phyloP scores from a whole-genome alignment of 2,113 vertebrate genomes.

The Solenodon paradoxus region DNA sequence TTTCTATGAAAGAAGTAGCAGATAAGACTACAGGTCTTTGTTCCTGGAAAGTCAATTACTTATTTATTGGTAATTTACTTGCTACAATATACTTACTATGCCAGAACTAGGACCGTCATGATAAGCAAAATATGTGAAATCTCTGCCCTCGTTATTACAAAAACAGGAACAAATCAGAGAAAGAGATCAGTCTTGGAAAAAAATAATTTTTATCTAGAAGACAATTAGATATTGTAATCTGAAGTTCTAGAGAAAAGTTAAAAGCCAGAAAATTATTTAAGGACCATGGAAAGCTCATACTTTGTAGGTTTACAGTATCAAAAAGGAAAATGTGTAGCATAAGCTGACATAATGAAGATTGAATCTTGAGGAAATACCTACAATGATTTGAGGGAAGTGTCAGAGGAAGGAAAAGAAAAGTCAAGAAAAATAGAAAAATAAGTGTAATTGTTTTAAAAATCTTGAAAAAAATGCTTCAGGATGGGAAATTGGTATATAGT shows the following conservation, averaged over 20 bases:
- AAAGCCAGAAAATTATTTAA: background rate
- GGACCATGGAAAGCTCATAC: background rate
- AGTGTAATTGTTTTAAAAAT: background rate
- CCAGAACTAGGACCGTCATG: background rate
- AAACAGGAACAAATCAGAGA: background rate
- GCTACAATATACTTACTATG: background rate
- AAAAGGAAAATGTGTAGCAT: background rate
- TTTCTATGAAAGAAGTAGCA: background rate
- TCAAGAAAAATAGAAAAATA: background rate
- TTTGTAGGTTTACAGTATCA: background rate
- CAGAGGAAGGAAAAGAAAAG: background rate
- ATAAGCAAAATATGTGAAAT: background rate
- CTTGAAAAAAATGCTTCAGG: background rate
- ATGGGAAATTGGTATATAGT: background rate
- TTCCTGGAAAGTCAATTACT: background rate
- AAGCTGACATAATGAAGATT: background rate
- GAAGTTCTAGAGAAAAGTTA: conserved; percentile 35
- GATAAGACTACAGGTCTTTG: conserved; percentile 2
- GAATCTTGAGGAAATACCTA: background rate
- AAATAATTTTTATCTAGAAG: background rate
- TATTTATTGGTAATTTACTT: background rate
- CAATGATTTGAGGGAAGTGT: background rate
- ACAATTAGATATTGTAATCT: background rate
- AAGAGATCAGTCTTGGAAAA: background rate
- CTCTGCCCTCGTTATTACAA: background rate